Conservation (phyloP, 2,797 vertebrate species). For the Tenualosa ilisha region DNA sequence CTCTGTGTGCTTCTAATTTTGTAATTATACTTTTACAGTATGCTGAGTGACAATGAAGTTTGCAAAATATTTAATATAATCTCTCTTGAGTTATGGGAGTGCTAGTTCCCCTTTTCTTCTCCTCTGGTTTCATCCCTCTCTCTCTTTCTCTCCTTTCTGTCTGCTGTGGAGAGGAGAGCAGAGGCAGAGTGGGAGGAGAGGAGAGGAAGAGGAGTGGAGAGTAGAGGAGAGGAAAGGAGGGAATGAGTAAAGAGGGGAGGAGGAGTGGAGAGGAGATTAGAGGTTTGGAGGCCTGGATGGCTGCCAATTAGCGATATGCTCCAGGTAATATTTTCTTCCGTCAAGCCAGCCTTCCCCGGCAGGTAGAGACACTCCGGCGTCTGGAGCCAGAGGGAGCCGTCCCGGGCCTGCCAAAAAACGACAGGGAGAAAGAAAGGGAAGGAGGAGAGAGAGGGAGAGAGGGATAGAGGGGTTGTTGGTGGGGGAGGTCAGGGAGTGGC, state of each 20-base stretch:
- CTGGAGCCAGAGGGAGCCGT: conserved; percentile 52
- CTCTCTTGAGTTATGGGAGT: no score
- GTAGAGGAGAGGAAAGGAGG: background rate
- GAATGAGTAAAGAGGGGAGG: background rate
- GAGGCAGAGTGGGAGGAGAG: background rate
- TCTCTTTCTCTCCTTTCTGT: no score
- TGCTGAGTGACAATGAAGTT: no score
- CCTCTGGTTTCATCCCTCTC: no score
- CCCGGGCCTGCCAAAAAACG: conserved; percentile 50
- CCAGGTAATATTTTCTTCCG: conserved; percentile 64
- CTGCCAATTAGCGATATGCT: conserved; percentile 55
- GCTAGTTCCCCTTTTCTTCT: no score
- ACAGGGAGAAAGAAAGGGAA: background rate
- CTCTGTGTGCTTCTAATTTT: no score
- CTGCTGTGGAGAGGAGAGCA: background rate
- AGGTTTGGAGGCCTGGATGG: conserved; percentile 47
- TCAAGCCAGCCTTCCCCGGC: conserved; percentile 56
- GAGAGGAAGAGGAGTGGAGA: background rate
- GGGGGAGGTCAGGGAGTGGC: background rate
- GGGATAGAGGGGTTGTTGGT: background rate
- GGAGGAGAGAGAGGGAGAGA: background rate
- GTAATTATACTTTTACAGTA: no score
- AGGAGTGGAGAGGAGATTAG: background rate
- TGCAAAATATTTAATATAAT: no score
- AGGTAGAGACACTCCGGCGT: conserved; percentile 65